Base-by-base conservation (phyloP, 2,113 vertebrate species). In the Hydrochoerus hydrochaeris region DNA sequence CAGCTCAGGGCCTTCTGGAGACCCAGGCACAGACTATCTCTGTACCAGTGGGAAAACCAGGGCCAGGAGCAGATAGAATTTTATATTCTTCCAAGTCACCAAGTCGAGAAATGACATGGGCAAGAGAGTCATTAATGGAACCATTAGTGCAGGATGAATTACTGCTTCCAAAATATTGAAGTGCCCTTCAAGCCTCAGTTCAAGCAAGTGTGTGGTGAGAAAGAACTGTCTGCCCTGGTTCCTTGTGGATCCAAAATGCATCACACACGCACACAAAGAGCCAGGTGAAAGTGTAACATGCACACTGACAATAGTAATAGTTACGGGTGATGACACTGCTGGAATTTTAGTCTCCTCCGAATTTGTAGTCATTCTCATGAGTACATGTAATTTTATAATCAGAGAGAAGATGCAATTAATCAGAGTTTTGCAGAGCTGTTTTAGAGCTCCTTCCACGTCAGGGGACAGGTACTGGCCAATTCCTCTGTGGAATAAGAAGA, bases 351-450 rank as follows among this genome's bases (percentile, higher is more conserved):
- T 44, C 44, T 44, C 69, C 62, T 71, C 41, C 41, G 32, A 90
- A 65, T 91, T 82, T 86, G 80, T 63, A 80, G 89, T n/a, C 10
- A 84, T 60, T n/a, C 46, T 91, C 60, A 24, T 44, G 32, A 96
- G 0, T 19, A 41, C 3, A 19, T 52, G 24, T 52, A 78, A 78
- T 46, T 81, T 88, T 78, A 78, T 38, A 67, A 88, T 22, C 41
- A 85, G 38, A 73, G 69, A 54, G 8, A 80, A 49, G 71, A 57
- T 54, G 12, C 63, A 4, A 85, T 71, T 80, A 65, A 62, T 91
- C 30, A 95, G 41, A 85, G 89, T 28, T 65, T 58, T 90, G 24
- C 24, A 93, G n/a, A 32, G 26, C 19, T 44, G 30, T n/a, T 73
- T 58, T 54, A 28, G 44, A 73, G 38, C 60, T 35, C 38, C 57